phyloP scores from a whole-genome alignment of 2,888 invertebrate species.

The Archips crataeganus region DNA sequence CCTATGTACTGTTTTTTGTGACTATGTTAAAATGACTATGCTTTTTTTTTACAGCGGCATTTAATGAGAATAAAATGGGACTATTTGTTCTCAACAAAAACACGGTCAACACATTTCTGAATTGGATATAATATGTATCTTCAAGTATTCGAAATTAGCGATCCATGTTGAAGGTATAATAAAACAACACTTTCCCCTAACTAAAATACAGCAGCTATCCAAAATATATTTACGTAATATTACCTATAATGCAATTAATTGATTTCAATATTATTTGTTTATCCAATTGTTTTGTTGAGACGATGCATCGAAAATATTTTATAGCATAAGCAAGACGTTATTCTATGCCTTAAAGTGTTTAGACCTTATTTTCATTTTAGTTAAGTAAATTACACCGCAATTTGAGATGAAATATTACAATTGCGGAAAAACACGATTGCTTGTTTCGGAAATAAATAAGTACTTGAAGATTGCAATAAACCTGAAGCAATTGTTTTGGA shows the following conservation, averaged over 20 bases:
- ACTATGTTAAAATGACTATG: slow-evolving; percentile 75
- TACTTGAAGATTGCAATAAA: slow-evolving; percentile 27
- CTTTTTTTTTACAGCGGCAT: neutral
- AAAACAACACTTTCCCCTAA: no score
- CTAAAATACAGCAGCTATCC: no score
- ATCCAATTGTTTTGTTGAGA: neutral
- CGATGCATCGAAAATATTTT: neutral
- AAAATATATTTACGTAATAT: no score
- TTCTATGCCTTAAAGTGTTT: neutral
- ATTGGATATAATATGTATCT: neutral
- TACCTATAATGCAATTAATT: no score
- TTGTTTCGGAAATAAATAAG: slow-evolving; percentile 11
- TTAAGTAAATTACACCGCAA: neutral
- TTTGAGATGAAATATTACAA: slow-evolving; percentile 6
- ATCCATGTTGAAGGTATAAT: neutral
- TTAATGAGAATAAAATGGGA: slow-evolving; percentile 7
- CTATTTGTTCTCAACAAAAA: neutral
- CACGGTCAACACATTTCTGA: neutral
- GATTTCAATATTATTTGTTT: neutral
- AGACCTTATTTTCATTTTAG: slow-evolving; percentile 64
- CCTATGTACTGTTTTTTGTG: slow-evolving; percentile 67
- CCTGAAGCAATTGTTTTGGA: slow-evolving; percentile 62
- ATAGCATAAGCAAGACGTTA: neutral
- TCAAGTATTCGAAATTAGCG: neutral
- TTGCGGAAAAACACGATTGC: neutral